Base-by-base conservation (phyloP, 1,140 invertebrate species). In the Aphis gossypii region DNA sequence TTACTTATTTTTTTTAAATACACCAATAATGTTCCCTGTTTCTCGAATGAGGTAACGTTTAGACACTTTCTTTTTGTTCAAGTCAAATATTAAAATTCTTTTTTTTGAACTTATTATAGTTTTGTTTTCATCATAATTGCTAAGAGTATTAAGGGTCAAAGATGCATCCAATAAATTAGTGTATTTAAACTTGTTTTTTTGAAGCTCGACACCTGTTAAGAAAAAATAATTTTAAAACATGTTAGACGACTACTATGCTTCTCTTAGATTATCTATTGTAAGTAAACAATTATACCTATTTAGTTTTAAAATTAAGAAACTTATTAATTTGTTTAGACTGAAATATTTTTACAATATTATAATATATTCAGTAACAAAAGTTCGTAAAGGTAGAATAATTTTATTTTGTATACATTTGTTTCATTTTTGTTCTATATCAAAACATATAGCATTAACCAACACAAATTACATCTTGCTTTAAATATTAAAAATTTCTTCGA, bases 131-230 rank as follows among this genome's bases (percentile, higher is more conserved):
- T 41, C 48, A 54, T 35, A 93, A 21, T 21, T 20, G 0, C 9
- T 38, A 38, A 51, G 21, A 25, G 23, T 38, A 84, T 38, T 93
- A 25, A 82, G 8, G 6, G 9, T 48, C 11, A 51, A 2, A 30
- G 76, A 11, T 84, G 91, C 82, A 54, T 84, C 48, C 1, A 93
- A 25, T 51, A 93, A 84, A 25, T 93, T 41, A 20, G 82, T 93
- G 23, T 93, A 93, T 25, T 93, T 93, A 56, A 93, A 93, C 35
- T 83, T 93, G 23, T 86, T 86, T 11, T 93, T 93, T 84, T 82
- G 41, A 35, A 54, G 11, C 41, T 93, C 91, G 11, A 93, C 76
- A 46, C 91, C 91, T 93, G 35, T 93, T n/a, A 82, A 92, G 41
- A 46, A 46, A 76, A 51, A 46, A 76, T 2, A 82, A 92, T 92